Evolutionary conservation across 2,888 invertebrate genomes (phyloP), one percentile per base, ranked within the genome.

Genomic region (Rhorus exstirpatorius): DNA sequence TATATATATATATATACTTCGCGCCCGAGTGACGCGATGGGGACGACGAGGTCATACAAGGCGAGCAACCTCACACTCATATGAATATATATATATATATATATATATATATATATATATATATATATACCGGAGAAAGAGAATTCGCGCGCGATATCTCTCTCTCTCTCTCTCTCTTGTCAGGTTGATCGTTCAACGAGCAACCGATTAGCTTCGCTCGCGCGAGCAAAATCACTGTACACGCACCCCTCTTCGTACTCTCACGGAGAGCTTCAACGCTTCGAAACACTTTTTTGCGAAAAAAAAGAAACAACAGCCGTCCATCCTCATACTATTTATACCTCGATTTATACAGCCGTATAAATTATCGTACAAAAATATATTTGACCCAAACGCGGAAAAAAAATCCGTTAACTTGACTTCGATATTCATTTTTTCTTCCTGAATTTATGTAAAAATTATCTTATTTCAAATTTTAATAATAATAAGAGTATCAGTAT

Each of bases 1-100:
- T 21, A 1, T 44, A 19, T 10, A 35, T 8, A 35, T 24, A 46
- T 26, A 17, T 49, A 12, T 76, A 61, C 2, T 53, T 44, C 31
- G 38, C 58, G 46, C 31, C 53, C 46, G 31, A 55, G 38, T 72
- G 51, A 72, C 72, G 55, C 68, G 51, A 70, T 17, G 46, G 60
- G 24, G 53, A 84, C 71, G 86, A 82, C 88, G 89, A 90, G 89
- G 89, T 89, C 89, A 87, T 61, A 85, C 89, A 89, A 89, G 89
- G 89, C 88, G 87, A 89, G 88, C 89, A 89, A 86, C 89, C 88
- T 87, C 84, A 85, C 58, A 55, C 86, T 74, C 82, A 83, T 83
- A 79, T 83, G 21, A 31, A 6, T 17, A 14, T 14, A 14, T 14
- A n/a, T 12, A 44, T 44, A 17, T 53, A 44, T 14, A 14, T n/a